These are phyloP conservation scores for Ormia ochracea DNA, from an alignment of 2,888 invertebrate species.

Conservation along the genomic window DNA sequence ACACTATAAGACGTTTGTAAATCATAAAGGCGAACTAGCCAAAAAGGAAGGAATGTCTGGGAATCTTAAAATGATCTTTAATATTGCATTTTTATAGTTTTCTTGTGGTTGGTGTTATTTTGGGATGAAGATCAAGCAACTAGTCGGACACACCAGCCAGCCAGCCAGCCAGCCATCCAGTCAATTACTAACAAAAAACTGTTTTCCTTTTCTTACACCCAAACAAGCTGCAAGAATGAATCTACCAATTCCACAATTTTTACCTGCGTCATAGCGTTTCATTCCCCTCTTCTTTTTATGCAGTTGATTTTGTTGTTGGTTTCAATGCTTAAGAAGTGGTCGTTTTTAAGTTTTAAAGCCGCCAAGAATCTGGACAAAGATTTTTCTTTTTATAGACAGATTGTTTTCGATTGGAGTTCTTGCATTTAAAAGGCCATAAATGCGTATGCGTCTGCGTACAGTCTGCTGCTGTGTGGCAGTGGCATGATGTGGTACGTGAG, in stretches of 20 bases:
- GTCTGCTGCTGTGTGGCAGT: conserved; percentile 46
- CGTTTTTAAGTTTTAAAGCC: conserved; percentile 16
- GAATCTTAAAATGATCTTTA: conserved; percentile 54
- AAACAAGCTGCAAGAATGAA: conserved; percentile 19
- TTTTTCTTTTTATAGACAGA: background rate
- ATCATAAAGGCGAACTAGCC: conserved; percentile 44
- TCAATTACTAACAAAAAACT: conserved; percentile 20
- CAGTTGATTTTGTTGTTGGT: background rate
- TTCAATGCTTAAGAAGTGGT: background rate
- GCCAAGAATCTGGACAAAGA: conserved; percentile 39
- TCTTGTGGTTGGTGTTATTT: conserved; percentile 22
- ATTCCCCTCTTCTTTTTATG: background rate
- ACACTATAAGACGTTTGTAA: conserved; percentile 54
- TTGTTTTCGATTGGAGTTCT: background rate
- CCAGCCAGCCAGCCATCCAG: conserved; percentile 14
- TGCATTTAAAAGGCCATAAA: conserved; percentile 37
- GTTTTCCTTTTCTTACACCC: background rate
- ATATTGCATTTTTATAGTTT: conserved; percentile 24
- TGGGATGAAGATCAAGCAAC: background rate
- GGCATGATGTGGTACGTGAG: conserved; percentile 14
- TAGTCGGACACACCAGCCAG: background rate
- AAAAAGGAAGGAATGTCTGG: conserved; percentile 42
- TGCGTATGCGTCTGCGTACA: conserved; percentile 55
- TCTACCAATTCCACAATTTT: conserved; percentile 35
- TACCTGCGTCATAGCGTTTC: conserved; percentile 1